These are phyloP conservation scores for Penelope pileata DNA, from an alignment of 2,113 vertebrate species.

Conservation along the genomic window DNA sequence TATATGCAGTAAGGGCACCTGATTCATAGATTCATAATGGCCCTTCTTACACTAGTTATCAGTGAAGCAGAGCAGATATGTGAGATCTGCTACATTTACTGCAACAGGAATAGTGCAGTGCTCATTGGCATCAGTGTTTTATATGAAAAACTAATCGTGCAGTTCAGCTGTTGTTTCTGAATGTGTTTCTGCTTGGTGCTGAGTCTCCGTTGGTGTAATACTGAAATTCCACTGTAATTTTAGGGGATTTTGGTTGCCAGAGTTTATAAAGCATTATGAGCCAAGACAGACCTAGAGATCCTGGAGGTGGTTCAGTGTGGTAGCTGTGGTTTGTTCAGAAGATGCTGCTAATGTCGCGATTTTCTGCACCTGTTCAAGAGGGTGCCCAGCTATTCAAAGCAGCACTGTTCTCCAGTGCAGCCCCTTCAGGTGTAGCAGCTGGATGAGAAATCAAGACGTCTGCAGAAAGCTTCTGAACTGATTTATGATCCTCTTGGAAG, in stretches of 20 bases:
- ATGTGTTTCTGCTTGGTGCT: background rate
- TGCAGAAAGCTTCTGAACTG: conserved; percentile 26
- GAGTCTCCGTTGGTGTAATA: background rate
- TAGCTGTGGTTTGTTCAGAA: conserved; percentile 4
- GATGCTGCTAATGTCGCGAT: background rate
- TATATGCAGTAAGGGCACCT: background rate
- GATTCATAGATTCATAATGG: background rate
- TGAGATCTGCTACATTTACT: background rate
- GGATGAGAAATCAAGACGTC: conserved; percentile 14
- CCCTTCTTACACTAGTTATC: background rate
- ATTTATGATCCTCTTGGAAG: conserved; percentile 15
- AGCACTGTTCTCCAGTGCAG: background rate
- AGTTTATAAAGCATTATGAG: background rate
- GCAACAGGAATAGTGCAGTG: background rate
- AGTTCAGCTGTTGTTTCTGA: background rate
- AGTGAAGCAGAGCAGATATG: background rate
- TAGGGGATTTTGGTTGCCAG: background rate
- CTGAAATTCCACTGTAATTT: background rate
- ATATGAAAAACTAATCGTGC: background rate
- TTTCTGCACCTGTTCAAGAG: conserved; percentile 3
- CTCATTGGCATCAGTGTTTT: background rate
- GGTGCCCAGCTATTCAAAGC: background rate
- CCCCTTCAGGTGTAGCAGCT: background rate
- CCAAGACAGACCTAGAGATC: background rate
- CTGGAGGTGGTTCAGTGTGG: background rate